Base-by-base conservation (phyloP, 2,888 invertebrate species). In the Athalia circularis region DNA sequence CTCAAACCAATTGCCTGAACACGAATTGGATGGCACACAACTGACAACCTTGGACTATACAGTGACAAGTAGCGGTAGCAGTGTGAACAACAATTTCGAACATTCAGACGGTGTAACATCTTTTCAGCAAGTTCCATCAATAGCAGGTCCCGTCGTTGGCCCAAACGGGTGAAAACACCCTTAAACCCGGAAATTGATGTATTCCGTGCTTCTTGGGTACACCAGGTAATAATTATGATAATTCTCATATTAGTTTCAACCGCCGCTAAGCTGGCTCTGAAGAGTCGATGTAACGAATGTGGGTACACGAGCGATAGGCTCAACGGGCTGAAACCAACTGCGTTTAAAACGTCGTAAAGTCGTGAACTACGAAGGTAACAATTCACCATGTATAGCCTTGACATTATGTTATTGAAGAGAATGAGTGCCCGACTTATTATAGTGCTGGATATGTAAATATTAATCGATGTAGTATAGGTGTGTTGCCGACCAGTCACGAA, bases 51-150 rank as follows among this genome's bases (percentile, higher is more conserved):
- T 90, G 77, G 88, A 87, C 82, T 88, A 87, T 81, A 88, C 88
- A 52, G 82, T 87, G 78, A 84, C 82, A 61, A 84, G 85, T 65
- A 89, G 88, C 80, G 84, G 84, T 80, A 88, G 85, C 82, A 90
- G 89, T 80, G 79, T 90, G 77, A 90, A 89, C 82, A 90, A 90
- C 80, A 90, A 90, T 79, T 81, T 86, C 29, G 88, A 83, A 64
- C 85, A 86, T 80, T 80, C 82, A 45, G 83, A 81, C 15, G 80
- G 76, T 61, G 85, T 86, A 45, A 80, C 82, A 52, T 82, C 85
- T 54, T 82, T 87, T 8, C 83, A 84, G 29, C 89, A 88, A 82
- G 78, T 83, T n/a, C 80, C 80, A 43, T 85, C 86, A 43, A 81
- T 82, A 59, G 82, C 86, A 68, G 80, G 88, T 81, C 88, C 90